Conservation (phyloP, 2,113 vertebrate species). For the Gavia stellata region DNA sequence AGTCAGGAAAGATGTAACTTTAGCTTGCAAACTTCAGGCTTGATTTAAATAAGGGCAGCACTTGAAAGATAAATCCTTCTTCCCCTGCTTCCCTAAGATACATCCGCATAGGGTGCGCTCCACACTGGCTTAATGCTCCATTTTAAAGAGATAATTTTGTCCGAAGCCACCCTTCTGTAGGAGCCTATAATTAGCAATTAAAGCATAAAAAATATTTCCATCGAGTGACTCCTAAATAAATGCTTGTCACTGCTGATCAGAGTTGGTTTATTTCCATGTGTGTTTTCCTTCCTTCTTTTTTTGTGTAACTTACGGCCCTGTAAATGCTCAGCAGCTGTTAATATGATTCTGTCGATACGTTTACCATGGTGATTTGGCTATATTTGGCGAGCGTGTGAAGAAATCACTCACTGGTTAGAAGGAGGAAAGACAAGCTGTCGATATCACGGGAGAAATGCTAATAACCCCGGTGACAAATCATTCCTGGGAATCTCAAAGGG, state of each 20-base stretch:
- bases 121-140: not conserved
- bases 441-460: constrained; percentile 90
- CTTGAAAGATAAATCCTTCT: not conserved
- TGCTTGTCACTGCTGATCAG: constrained; percentile 74
- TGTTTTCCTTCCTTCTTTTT: constrained; percentile 65
- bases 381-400: constrained; percentile 80
- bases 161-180: constrained; percentile 29
- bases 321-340: constrained; percentile 80
- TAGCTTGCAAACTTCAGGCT: not conserved
- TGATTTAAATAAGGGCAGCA: not conserved
- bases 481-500: constrained; percentile 76
- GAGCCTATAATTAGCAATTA: constrained; percentile 74
- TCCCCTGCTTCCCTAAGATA: not conserved
- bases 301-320: constrained; percentile 75
- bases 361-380: constrained; percentile 85
- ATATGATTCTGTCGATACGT: constrained; percentile 87
- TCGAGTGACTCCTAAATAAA: constrained; percentile 74
- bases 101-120: not conserved
- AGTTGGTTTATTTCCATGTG: constrained; percentile 74
- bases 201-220: constrained; percentile 72
- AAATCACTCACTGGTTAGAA: constrained; percentile 84
- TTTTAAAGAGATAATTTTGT: constrained; percentile 44
- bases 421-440: constrained; percentile 82
- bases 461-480: constrained; percentile 87
- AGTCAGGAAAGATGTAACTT: not conserved